These are phyloP conservation scores for Lota lota DNA, from an alignment of 2,113 vertebrate genomes.

Conservation along the genomic window DNA sequence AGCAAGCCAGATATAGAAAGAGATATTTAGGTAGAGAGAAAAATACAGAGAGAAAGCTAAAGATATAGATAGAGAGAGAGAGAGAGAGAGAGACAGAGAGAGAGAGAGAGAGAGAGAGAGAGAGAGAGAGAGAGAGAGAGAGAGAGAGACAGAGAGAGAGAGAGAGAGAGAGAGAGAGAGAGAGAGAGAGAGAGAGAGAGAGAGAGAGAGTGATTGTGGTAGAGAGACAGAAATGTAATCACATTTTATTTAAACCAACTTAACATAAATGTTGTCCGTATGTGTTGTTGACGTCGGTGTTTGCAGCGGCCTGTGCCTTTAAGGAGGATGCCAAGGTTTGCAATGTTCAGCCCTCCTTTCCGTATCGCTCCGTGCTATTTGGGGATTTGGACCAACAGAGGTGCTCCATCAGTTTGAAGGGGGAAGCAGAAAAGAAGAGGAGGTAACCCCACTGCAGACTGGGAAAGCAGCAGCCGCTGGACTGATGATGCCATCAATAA, in stretches of 20 bases:
- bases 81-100: too few species aligned
- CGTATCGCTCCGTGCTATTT: slow-evolving; percentile 25
- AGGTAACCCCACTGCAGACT: background rate
- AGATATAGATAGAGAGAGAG: too few species aligned
- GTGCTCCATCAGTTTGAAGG: slow-evolving; percentile 40
- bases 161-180: too few species aligned
- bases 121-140: too few species aligned
- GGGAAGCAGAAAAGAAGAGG: background rate
- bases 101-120: too few species aligned
- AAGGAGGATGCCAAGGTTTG: slow-evolving; percentile 9
- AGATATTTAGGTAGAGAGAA: too few species aligned
- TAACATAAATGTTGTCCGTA: background rate
- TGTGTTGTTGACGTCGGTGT: background rate
- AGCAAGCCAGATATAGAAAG: too few species aligned
- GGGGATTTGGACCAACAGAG: slow-evolving; percentile 42
- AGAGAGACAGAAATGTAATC: too few species aligned
- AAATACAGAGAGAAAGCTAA: too few species aligned
- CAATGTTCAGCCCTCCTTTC: slow-evolving; percentile 12
- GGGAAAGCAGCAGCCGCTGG: background rate
- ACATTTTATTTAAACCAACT: background rate
- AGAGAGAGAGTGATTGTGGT: too few species aligned
- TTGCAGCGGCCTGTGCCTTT: background rate
- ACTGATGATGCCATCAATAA: slow-evolving; percentile 29
- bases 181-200: too few species aligned
- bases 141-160: too few species aligned